Evolutionary conservation across 2,888 invertebrate species (phyloP).

Genomic region (Oscheius onirici): DNA sequence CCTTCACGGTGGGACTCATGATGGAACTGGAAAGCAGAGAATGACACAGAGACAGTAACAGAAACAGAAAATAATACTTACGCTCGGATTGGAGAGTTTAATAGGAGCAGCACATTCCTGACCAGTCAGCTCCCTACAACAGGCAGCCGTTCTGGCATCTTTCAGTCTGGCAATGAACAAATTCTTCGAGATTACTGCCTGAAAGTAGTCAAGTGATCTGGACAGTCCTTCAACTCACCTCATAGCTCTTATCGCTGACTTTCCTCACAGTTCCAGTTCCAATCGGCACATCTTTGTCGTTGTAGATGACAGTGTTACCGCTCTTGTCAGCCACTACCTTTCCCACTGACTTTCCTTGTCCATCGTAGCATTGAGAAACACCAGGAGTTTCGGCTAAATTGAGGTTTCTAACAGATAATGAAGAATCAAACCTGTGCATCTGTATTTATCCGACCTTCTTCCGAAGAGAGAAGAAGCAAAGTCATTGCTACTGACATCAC

Average conservation of each 20-base stretch:
- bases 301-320: constrained; percentile 70
- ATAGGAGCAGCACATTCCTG: constrained; percentile 67
- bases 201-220: neutral
- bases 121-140: constrained; percentile 67
- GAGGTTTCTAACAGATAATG: neutral
- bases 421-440: constrained; percentile 63
- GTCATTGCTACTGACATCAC: constrained; percentile 53
- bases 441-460: constrained; percentile 67
- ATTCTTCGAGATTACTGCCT: constrained; percentile 70
- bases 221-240: constrained; percentile 39
- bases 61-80: constrained; percentile 1
- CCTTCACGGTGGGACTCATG: constrained; percentile 53
- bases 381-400: constrained; percentile 66
- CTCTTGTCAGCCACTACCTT: constrained; percentile 71
- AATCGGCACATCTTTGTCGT: constrained; percentile 70
- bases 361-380: constrained; percentile 71
- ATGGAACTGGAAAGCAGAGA: constrained; percentile 36
- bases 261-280: constrained; percentile 68
- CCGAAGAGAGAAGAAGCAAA: constrained; percentile 66
- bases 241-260: constrained; percentile 60
- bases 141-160: constrained; percentile 63
- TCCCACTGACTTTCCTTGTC: constrained; percentile 67
- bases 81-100: constrained; percentile 65
- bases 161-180: constrained; percentile 68
- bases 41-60: neutral